phyloP scores from a whole-genome alignment of 2,113 vertebrate species.

The Peromyscus californicus region DNA sequence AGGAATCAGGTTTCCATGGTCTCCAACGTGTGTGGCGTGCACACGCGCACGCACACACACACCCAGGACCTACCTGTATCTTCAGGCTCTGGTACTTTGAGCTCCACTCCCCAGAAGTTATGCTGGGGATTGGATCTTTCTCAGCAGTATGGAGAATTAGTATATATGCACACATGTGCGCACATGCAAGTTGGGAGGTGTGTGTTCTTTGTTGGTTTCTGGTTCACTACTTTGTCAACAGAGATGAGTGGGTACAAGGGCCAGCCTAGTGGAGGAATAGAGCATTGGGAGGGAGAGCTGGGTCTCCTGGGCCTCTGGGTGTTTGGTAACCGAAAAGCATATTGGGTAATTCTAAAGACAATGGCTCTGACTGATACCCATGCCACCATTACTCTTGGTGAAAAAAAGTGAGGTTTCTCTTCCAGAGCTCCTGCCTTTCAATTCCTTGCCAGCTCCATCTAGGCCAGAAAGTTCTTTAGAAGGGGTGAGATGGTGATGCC shows the following conservation, averaged over 20 bases:
- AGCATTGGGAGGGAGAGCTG: neutral
- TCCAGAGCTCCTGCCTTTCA: neutral
- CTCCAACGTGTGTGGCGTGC: neutral
- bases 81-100: neutral
- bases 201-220: constrained; percentile 5
- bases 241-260: neutral
- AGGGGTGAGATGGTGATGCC: constrained; percentile 1
- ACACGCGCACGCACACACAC: too few species aligned
- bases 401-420: neutral
- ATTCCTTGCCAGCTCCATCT: constrained; percentile 31
- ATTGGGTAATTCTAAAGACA: neutral
- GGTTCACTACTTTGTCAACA: neutral
- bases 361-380: neutral
- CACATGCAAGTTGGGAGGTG: neutral
- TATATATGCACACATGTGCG: accelerated
- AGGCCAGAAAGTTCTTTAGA: constrained; percentile 53
- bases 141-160: neutral
- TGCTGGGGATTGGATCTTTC: neutral
- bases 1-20: neutral
- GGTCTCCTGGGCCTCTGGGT: neutral
- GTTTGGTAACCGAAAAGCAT: neutral
- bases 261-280: neutral
- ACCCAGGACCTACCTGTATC: neutral
- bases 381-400: neutral
- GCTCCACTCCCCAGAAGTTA: neutral